These are phyloP conservation scores for Antheraea mylitta DNA, from an alignment of 1,140 invertebrate genomes.

Conservation along the genomic window DNA sequence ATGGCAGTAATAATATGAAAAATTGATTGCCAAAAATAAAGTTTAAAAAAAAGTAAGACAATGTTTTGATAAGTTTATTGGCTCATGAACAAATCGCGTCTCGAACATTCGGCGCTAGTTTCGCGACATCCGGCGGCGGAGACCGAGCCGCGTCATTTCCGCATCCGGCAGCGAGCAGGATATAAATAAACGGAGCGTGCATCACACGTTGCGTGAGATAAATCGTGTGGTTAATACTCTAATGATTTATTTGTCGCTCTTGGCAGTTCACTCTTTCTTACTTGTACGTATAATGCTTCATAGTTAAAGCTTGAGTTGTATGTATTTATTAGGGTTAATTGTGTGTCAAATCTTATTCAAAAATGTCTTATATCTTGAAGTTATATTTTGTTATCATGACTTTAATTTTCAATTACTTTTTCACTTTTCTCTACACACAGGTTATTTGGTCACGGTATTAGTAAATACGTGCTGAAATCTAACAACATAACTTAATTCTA, in stretches of 20 bases:
- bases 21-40: no score
- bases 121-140: slow-evolving; percentile 29
- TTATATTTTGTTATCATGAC: no score
- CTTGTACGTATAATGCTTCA: not conserved
- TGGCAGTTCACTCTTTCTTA: slow-evolving; percentile 6
- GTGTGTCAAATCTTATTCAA: no score
- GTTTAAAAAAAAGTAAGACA: not conserved
- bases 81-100: slow-evolving; percentile 13
- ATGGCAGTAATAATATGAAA: no score
- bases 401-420: no score
- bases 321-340: no score
- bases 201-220: slow-evolving; percentile 48
- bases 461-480: no score
- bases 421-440: no score
- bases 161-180: slow-evolving; percentile 23
- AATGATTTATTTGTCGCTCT: slow-evolving; percentile 11
- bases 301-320: not conserved
- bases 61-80: slow-evolving; percentile 7
- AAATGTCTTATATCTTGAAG: no score
- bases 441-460: no score
- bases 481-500: no score
- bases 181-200: slow-evolving; percentile 30
- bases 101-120: slow-evolving; percentile 9
- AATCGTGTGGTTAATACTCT: slow-evolving; percentile 17
- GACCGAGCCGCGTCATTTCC: slow-evolving; percentile 31